Percentiles rank a stretch among this genome's conserved stretches.
Evolutionary conservation across 2,113 vertebrate species (phyloP).

Genomic region (Ictalurus furcatus): DNA sequence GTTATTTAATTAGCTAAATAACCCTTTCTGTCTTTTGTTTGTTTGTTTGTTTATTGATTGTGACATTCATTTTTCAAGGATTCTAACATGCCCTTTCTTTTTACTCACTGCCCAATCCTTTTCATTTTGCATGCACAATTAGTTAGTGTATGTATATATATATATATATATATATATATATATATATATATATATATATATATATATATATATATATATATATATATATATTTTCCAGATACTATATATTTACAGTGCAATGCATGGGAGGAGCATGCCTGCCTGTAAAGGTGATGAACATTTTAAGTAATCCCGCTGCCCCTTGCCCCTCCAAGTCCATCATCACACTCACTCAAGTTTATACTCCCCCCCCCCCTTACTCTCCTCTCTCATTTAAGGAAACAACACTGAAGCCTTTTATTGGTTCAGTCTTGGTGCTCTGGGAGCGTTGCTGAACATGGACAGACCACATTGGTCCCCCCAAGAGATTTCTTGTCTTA

Average conservation of each 20-base stretch:
- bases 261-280: slow-evolving; percentile 2
- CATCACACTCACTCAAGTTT: slow-evolving; percentile 41
- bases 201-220: no score
- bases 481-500: slow-evolving; percentile 74
- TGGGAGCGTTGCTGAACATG: slow-evolving; percentile 43
- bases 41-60: not conserved
- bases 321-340: slow-evolving; percentile 35
- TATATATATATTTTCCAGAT: slow-evolving; percentile 13
- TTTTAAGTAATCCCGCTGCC: slow-evolving; percentile 62
- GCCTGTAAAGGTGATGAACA: slow-evolving; percentile 55
- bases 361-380: slow-evolving; percentile 34
- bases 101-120: not conserved
- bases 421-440: slow-evolving; percentile 38
- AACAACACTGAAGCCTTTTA: slow-evolving; percentile 61
- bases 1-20: not conserved
- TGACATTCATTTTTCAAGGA: not conserved
- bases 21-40: not conserved
- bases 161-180: no score
- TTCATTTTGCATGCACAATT: not conserved
- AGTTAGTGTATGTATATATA: not conserved
- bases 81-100: not conserved
- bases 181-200: no score
- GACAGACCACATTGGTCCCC: slow-evolving; percentile 59
- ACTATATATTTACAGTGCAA: slow-evolving; percentile 5
- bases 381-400: slow-evolving; percentile 10